phyloP scores from a whole-genome alignment of 2,113 vertebrate species.

The Sylvia atricapilla region DNA sequence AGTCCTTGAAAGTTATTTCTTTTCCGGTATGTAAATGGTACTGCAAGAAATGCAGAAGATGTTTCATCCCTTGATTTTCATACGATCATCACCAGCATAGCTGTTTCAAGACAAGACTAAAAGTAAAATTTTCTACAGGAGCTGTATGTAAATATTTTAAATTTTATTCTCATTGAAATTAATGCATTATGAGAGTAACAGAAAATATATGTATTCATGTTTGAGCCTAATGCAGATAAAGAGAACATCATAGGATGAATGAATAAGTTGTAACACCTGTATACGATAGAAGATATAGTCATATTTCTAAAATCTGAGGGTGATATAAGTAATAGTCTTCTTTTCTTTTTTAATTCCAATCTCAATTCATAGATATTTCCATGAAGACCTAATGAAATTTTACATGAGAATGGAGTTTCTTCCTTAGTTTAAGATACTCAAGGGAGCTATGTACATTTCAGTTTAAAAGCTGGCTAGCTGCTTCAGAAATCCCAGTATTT shows the following conservation, averaged over 20 bases:
- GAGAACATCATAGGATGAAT: background rate
- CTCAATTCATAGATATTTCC: background rate
- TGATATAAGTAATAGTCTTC: background rate
- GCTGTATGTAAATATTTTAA: background rate
- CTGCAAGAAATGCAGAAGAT: background rate
- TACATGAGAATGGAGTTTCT: background rate
- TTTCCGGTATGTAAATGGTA: background rate
- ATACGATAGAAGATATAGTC: background rate
- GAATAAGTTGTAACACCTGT: background rate
- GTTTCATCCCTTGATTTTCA: background rate
- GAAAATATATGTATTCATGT: background rate
- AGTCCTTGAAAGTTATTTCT: background rate
- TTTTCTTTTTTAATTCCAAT: background rate
- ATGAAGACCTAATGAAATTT: background rate
- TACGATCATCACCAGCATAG: rapidly evolving
- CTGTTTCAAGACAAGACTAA: background rate
- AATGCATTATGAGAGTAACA: background rate
- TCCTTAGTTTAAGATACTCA: background rate
- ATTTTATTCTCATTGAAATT: background rate
- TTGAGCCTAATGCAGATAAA: background rate
- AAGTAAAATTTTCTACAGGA: background rate
- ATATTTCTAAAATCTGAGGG: background rate
- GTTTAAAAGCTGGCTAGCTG: background rate
- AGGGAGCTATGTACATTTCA: background rate
- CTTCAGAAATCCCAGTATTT: background rate